phyloP scores from a whole-genome alignment of 2,113 vertebrate species.

The Amphiprion ocellaris region DNA sequence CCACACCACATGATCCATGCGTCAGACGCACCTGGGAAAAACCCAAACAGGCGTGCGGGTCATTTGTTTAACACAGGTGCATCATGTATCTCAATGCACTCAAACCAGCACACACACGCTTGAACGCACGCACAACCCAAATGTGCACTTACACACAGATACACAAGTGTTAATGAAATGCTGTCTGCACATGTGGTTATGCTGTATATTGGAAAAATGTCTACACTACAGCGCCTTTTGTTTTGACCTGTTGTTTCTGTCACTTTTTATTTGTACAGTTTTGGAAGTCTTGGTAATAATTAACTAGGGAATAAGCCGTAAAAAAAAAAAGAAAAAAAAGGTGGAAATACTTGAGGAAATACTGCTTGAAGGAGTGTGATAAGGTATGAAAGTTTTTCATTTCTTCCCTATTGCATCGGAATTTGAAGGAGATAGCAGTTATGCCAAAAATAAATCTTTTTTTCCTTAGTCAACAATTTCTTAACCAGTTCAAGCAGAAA shows the following conservation, averaged over 20 bases:
- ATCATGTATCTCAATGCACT: conserved; percentile 60
- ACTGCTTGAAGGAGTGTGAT: no score
- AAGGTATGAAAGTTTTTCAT: no score
- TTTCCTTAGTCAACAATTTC: not conserved
- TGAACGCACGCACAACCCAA: conserved; percentile 27
- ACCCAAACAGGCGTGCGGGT: conserved; percentile 68
- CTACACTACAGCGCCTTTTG: conserved; percentile 3
- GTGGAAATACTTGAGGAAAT: not conserved
- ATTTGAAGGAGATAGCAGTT: no score
- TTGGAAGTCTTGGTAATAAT: not conserved
- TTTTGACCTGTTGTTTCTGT: conserved; percentile 17
- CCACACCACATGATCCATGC: conserved; percentile 80
- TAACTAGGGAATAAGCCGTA: not conserved
- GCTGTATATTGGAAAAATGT: conserved; percentile 6
- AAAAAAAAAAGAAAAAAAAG: not conserved
- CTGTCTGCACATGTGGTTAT: conserved; percentile 12
- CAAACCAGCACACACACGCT: conserved; percentile 35
- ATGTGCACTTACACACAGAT: conserved; percentile 17
- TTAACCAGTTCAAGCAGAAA: not conserved
- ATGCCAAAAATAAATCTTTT: not conserved
- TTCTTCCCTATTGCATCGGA: no score
- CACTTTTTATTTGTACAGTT: not conserved
- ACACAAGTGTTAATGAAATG: conserved; percentile 56
- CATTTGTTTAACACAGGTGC: conserved; percentile 80
- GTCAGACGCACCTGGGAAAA: conserved; percentile 80